phyloP scores from a whole-genome alignment of 2,888 invertebrate genomes.

The Drosophila sordidula region DNA sequence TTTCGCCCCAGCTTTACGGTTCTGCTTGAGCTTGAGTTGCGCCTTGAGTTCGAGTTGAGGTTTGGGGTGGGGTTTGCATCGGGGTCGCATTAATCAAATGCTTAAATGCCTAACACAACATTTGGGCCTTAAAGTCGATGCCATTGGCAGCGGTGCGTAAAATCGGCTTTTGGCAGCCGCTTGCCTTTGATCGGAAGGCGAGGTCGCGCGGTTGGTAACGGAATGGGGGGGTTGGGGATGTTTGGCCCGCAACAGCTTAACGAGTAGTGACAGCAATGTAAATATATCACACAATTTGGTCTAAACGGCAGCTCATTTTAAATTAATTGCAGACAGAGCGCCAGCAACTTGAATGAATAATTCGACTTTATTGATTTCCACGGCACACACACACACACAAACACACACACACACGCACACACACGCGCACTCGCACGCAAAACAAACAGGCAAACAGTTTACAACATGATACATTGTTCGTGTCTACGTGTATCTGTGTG shows the following conservation, averaged over 20 bases:
- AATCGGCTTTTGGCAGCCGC: conserved; percentile 32
- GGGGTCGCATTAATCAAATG: conserved; percentile 53
- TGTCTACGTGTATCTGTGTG: conserved; percentile 13
- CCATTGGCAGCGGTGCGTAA: conserved; percentile 41
- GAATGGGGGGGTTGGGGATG: not conserved
- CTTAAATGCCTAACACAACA: conserved; percentile 31
- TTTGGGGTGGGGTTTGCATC: conserved; percentile 8
- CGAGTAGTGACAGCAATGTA: conserved; percentile 19
- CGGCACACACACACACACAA: not conserved
- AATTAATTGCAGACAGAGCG: conserved; percentile 50
- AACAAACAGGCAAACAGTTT: conserved; percentile 28
- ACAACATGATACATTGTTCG: conserved; percentile 36
- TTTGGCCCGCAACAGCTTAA: not conserved
- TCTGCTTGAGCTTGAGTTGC: not conserved
- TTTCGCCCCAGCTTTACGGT: not conserved
- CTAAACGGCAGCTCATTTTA: conserved; percentile 48
- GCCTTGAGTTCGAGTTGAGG: conserved; percentile 3
- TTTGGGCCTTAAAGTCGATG: conserved; percentile 28
- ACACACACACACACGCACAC: not conserved
- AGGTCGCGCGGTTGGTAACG: not conserved
- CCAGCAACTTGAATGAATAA: conserved; percentile 54
- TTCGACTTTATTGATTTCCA: conserved; percentile 61
- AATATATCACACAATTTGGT: conserved; percentile 25
- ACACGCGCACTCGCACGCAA: conserved; percentile 4
- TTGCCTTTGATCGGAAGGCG: conserved; percentile 13